Base-by-base conservation (phyloP, 2,888 invertebrate species). In the Magallana nippona region DNA sequence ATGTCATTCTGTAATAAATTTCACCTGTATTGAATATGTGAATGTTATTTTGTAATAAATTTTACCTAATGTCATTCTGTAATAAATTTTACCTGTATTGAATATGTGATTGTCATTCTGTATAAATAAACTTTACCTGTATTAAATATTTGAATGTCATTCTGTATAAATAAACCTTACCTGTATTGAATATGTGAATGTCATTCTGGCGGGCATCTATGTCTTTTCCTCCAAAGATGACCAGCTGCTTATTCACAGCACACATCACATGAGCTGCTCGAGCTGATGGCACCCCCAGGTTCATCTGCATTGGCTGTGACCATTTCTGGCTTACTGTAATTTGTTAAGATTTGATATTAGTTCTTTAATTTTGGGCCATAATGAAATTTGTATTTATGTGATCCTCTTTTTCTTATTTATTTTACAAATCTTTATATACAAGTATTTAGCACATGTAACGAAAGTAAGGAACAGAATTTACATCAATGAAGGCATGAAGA, bases 181-280 rank as follows among this genome's bases (percentile, higher is more conserved):
- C 93, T 82, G 92, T 91, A 89, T 94, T 90, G 88, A 91, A 94
- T 19, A 93, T 90, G 85, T 93, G 92, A 8, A 94, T 82, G 87
- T 94, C 94, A 90, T 94, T 94, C 44, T 89, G 89, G 78, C 94
- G 86, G 27, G 89, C 92, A 58, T 92, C 91, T 15, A 90, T 88
- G 84, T 93, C 94, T 79, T 93, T 86, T 10, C 94, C 94, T 78
- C 94, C 94, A 89, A 94, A 94, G 82, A 94, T 92, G 57, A 92
- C 89, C 8, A 94, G 85, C 62, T 91, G 84, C 78, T 89, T 89
- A 44, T 89, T 91, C 0, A 92, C 87, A 32, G 92, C 89, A 90
- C 93, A 92, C 93, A 94, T 93, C 17, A 90, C 91, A 89, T 90
- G 90, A 1, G 94, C 94, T 57, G 94, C 94, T 56, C 94, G 84